phyloP scores from a whole-genome alignment of 2,888 invertebrate genomes.

The Stratiomys singularior region DNA sequence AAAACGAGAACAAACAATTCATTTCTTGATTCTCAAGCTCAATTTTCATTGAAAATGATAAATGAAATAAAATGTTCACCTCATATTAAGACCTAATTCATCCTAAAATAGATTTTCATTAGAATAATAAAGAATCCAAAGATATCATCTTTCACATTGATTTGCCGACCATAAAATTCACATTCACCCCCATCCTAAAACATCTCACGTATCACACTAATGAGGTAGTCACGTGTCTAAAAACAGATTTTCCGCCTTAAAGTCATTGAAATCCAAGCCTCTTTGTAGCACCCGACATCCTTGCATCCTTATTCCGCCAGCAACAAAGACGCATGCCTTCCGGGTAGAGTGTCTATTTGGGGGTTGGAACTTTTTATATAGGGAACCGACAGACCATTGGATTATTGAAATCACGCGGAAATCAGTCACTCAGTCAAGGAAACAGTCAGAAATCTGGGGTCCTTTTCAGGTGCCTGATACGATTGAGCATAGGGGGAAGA shows the following conservation, averaged over 20 bases:
- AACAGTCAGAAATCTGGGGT: neutral
- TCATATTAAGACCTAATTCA: neutral
- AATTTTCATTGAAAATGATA: neutral
- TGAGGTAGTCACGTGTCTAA: slow-evolving; percentile 54
- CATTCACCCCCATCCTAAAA: slow-evolving; percentile 32
- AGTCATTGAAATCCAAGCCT: slow-evolving; percentile 45
- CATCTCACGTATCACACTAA: slow-evolving; percentile 52
- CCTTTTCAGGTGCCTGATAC: no score
- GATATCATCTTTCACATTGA: slow-evolving; percentile 32
- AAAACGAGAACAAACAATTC: no score
- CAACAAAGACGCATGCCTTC: slow-evolving; percentile 10
- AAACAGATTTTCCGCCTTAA: slow-evolving; percentile 46
- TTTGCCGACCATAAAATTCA: neutral
- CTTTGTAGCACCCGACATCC: neutral
- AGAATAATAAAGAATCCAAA: slow-evolving; percentile 28
- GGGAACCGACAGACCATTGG: slow-evolving; percentile 22
- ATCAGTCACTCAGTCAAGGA: slow-evolving; percentile 12
- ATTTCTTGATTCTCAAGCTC: no score
- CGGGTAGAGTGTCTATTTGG: slow-evolving; percentile 20
- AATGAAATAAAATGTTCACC: neutral
- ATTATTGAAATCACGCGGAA: slow-evolving; percentile 40
- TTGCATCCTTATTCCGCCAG: neutral
- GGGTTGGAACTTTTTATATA: slow-evolving; percentile 28
- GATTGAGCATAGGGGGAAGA: neutral
- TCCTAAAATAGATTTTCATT: slow-evolving; percentile 23